Evolutionary conservation across 2,888 invertebrate species (phyloP), one percentile per base, ranked within the genome.

Genomic region (Molanna angustata): DNA sequence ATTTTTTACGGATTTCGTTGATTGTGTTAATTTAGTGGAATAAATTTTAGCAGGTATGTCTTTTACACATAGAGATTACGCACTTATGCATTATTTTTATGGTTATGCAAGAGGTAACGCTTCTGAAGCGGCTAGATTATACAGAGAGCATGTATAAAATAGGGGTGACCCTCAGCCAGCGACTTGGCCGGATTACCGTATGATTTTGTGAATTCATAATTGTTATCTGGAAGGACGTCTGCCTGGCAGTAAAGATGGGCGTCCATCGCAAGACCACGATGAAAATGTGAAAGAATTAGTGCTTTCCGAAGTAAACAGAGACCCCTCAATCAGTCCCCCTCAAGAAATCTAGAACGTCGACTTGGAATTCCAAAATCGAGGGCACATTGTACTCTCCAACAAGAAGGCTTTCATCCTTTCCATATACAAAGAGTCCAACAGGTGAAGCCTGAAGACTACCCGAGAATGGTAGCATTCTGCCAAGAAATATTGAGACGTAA

Each of bases 381-480:
- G 27, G 27, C 27, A 27, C 27, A 27, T 27, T 11, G 27, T 27
- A 52, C 43, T 17, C 22, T 58, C 11, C 33, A 58, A 17, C 33
- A 54, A 13, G 27, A 54, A 17, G 42, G 33, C 54, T 37, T 27
- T 35, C 35, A 42, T 52, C 55, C 49, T 19, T 57, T 47, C 37
- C 55, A 55, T 41, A 33, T 55, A 18, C 55, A 56, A 43, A 44
- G 44, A 49, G 56, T 57, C 11, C 57, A 57, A 20, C 39, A 35
- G 14, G 40, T 46, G n/a, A 39, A 54, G 13, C 57, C 52, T 19
- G 41, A 48, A 18, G 52, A 58, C 40, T 46, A 42, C 41, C 52
- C 56, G 31, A 53, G 42, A 52, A 51, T 51, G 21, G 33, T 58
- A 40, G 40, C 48, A 27, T 58, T 59, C 42, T 58, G 54, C 53